phyloP scores from a whole-genome alignment of 2,113 vertebrate species.

The Rafetus swinhoei region DNA sequence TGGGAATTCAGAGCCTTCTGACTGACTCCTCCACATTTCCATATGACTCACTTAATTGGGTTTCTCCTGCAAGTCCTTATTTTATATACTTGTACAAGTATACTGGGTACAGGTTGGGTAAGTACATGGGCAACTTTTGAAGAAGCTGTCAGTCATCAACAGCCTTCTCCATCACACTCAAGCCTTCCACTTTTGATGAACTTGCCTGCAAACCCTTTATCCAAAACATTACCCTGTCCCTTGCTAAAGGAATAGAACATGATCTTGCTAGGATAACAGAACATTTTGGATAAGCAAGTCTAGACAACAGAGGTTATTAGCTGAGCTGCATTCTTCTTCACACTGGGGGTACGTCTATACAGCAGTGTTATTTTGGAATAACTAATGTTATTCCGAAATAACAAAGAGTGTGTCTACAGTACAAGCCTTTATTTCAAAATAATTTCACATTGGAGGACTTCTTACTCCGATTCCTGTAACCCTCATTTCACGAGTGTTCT shows the following conservation, averaged over 20 bases:
- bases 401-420: too few species aligned
- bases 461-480: too few species aligned
- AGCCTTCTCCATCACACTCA: background rate
- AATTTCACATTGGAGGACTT: too few species aligned
- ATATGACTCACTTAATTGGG: background rate
- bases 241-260: background rate
- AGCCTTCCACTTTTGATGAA: background rate
- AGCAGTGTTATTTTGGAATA: too few species aligned
- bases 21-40: background rate
- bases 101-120: background rate
- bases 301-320: background rate
- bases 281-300: background rate
- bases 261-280: background rate
- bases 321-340: background rate
- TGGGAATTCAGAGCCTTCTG: accelerated
- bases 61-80: background rate
- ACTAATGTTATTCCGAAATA: too few species aligned
- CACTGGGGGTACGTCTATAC: too few species aligned
- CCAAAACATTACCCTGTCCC: background rate
- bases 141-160: background rate
- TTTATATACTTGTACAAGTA: background rate
- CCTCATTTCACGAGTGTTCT: too few species aligned
- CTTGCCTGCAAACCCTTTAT: background rate
- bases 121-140: background rate
- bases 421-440: too few species aligned